Percentiles rank a stretch among this genome's conserved stretches.
These are phyloP conservation scores for Salvelinus sp. DNA, from an alignment of 2,113 vertebrate genomes.

Conservation along the genomic window DNA sequence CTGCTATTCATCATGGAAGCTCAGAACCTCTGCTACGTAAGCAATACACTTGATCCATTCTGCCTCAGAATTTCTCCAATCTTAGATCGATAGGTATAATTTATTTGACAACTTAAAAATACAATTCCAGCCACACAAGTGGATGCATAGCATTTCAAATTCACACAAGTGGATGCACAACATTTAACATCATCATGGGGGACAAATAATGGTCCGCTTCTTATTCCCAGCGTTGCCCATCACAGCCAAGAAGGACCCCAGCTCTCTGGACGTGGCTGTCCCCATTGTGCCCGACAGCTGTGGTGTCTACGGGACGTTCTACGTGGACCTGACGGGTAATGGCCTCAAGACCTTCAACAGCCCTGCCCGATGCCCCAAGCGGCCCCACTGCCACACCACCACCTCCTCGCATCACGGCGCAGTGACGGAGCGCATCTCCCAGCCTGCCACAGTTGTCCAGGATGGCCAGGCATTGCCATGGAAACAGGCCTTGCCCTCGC, in stretches of 20 bases:
- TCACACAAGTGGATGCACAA: not conserved
- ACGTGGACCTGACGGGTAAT: constrained; percentile 72
- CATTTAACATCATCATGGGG: no score
- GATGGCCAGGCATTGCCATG: constrained; percentile 60
- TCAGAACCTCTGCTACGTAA: no score
- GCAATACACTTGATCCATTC: no score
- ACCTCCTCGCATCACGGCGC: constrained; percentile 39
- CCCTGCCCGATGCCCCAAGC: constrained; percentile 56
- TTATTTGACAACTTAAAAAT: no score
- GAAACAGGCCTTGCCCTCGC: constrained; percentile 70
- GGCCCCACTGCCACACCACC: constrained; percentile 37
- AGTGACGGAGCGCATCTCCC: constrained; percentile 66
- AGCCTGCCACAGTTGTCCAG: constrained; percentile 31
- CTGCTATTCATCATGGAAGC: no score
- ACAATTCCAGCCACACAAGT: no score
- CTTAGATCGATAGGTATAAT: no score
- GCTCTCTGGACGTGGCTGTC: constrained; percentile 61
- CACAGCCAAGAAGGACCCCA: constrained; percentile 58
- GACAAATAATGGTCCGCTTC: not conserved
- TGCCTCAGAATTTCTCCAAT: no score
- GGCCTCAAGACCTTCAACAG: constrained; percentile 78
- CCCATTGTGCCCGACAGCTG: constrained; percentile 82
- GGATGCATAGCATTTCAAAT: no score
- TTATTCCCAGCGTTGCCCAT: constrained; percentile 65
- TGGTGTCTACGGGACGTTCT: constrained; percentile 83